phyloP scores from a whole-genome alignment of 2,113 vertebrate species.

The Sinocyclocheilus grahami region DNA sequence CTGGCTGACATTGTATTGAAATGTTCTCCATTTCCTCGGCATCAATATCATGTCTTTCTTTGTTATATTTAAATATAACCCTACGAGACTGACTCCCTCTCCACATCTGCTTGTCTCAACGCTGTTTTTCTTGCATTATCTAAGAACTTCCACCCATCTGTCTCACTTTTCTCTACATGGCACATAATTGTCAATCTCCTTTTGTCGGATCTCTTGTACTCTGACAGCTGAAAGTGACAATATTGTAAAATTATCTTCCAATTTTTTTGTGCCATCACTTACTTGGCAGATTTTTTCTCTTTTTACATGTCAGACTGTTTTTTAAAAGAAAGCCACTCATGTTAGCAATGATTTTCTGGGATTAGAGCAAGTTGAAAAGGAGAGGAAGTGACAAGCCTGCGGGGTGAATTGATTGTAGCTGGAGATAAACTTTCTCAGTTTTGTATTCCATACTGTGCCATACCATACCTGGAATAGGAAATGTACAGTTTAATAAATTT shows the following conservation, averaged over 20 bases:
- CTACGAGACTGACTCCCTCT: not conserved
- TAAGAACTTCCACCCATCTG: not conserved
- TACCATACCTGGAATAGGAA: not conserved
- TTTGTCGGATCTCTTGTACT: not conserved
- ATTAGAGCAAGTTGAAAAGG: not conserved
- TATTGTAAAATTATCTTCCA: constrained; percentile 29
- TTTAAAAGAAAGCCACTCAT: not conserved
- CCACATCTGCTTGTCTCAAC: not conserved
- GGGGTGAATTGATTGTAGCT: not conserved
- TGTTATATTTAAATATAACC: constrained; percentile 42
- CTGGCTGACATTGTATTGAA: constrained; percentile 22
- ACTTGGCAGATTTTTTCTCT: not conserved
- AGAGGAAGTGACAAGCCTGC: constrained; percentile 1
- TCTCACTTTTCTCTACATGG: not conserved
- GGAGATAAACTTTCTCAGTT: not conserved
- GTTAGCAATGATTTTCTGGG: constrained; percentile 35
- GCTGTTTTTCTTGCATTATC: not conserved
- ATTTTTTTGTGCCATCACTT: not conserved
- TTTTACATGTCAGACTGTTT: not conserved
- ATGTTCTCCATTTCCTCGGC: not conserved
- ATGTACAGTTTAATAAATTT: not conserved
- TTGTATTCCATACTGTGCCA: not conserved
- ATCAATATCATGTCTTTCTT: constrained; percentile 40
- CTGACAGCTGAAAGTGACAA: constrained; percentile 37
- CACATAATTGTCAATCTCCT: constrained; percentile 20